phyloP scores from a whole-genome alignment of 2,888 invertebrate species.

The Aspidiotus destructor region DNA sequence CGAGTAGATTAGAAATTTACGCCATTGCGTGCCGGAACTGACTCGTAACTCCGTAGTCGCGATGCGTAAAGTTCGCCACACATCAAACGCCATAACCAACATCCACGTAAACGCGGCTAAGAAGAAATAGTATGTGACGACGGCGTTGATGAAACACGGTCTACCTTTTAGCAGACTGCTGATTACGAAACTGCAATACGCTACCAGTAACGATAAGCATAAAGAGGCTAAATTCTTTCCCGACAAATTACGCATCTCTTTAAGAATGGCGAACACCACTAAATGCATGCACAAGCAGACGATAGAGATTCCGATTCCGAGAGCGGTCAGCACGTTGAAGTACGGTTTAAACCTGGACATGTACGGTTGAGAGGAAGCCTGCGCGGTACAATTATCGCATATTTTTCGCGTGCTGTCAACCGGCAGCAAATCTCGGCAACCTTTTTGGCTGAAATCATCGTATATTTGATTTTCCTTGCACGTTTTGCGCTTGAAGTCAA shows the following conservation, averaged over 20 bases:
- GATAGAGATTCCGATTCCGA: constrained; percentile 45
- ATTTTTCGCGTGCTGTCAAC: constrained; percentile 38
- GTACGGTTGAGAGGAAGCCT: constrained; percentile 40
- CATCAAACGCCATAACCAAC: constrained; percentile 48
- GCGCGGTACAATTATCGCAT: constrained; percentile 35
- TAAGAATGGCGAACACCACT: constrained; percentile 43
- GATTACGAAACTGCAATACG: constrained; percentile 45
- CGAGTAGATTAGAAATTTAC: constrained; percentile 43
- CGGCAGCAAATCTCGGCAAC: constrained; percentile 41
- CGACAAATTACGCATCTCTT: constrained; percentile 46
- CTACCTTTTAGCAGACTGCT: constrained; percentile 41
- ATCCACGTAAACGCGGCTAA: constrained; percentile 49
- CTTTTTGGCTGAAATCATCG: constrained; percentile 45
- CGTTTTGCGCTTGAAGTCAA: constrained; percentile 41
- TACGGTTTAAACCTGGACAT: not conserved
- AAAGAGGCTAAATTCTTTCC: constrained; percentile 49
- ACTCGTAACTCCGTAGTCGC: constrained; percentile 45
- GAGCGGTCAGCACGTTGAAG: constrained; percentile 41
- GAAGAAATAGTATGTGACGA: constrained; percentile 46
- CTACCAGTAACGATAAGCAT: constrained; percentile 44
- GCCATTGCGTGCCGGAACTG: constrained; percentile 42
- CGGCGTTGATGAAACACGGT: constrained; percentile 43
- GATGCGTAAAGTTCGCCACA: constrained; percentile 44
- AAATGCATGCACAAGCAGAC: constrained; percentile 45
- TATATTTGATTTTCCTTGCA: constrained; percentile 41